Base-by-base conservation (phyloP, 2,797 vertebrate species). In the Galagoides demidoff region DNA sequence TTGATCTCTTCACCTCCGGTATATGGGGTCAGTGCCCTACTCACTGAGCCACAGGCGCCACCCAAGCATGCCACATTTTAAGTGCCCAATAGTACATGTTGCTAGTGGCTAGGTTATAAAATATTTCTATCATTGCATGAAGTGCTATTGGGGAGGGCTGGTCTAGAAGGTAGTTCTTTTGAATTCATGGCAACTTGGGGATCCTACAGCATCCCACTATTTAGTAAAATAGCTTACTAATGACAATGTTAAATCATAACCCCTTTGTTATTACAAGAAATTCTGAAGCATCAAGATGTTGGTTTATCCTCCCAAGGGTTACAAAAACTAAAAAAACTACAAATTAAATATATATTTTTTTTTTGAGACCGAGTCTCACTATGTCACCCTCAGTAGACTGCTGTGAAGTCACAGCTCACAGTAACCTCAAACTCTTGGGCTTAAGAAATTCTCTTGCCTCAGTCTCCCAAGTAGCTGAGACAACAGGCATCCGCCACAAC, bases 241-340 rank as follows among this genome's bases (percentile, higher is more conserved):
- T 29, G 20, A 78, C 61, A 20, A 78, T 61, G 59, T 68, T 85
- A 89, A 95, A 83, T 87, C 63, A 87, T 2, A 70, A 66, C 6
- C 66, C 63, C 25, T 77, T 89, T n/a, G 49, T 86, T 71, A 89
- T 84, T 64, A 82, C 5, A 90, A 93, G 81, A 84, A 83, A 94
- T 57, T 74, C 61, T 66, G 45, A 82, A 57, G 61, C n/a, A 82
- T 70, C 39, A 66, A 20, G 43, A 82, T 45, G 23, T 57, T 76
- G 29, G 73, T 70, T 88, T 77, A 70, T 52, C 52, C 37, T 92
- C 59, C 68, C 17, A 76, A 39, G 13, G 31, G 66, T 71, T 81
- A 92, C 2, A 57, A 91, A 91, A 78, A 74, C 39, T 39, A 89
- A 77, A 77, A 89, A n/a, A n/a, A 2, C n/a, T 37, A 79, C 57